Percentiles rank a stretch among this genome's conserved stretches.
Conservation (phyloP, 1,140 invertebrate genomes). For the Radopholus similis region DNA sequence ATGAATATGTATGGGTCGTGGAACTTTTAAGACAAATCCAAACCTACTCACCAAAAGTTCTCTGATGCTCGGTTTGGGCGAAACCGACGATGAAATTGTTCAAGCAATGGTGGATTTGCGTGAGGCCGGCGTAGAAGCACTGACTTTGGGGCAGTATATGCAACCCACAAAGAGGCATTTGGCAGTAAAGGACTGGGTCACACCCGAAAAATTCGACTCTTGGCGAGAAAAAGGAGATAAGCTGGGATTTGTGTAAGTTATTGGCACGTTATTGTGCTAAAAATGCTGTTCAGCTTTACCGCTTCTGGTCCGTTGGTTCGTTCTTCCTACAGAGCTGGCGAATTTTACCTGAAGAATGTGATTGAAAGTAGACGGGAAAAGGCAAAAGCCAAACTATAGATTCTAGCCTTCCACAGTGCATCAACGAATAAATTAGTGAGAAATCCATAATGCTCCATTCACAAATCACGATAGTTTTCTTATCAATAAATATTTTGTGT, state of each 20-base stretch:
- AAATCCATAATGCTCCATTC: not conserved
- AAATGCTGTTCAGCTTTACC: constrained; percentile 69
- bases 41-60: constrained; percentile 92
- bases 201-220: constrained; percentile 84
- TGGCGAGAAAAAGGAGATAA: constrained; percentile 81
- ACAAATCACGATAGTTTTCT: not conserved
- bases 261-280: not conserved
- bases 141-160: constrained; percentile 98
- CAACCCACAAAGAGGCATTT: constrained; percentile 75
- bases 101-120: constrained; percentile 72
- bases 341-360: constrained; percentile 60
- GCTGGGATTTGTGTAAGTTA: constrained; percentile 74
- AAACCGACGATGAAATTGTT: constrained; percentile 82
- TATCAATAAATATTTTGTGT: not conserved
- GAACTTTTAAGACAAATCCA: constrained; percentile 62
- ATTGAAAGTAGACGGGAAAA: not conserved
- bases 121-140: constrained; percentile 78
- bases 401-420: constrained; percentile 18
- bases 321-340: constrained; percentile 94
- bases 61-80: constrained; percentile 94
- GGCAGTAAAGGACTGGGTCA: constrained; percentile 85
- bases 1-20: not conserved
- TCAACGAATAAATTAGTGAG: not conserved
- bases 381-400: constrained; percentile 2
- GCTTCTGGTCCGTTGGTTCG: constrained; percentile 93